These are phyloP conservation scores for Malurus leucopterus DNA, from an alignment of 2,797 vertebrate species.

Conservation along the genomic window DNA sequence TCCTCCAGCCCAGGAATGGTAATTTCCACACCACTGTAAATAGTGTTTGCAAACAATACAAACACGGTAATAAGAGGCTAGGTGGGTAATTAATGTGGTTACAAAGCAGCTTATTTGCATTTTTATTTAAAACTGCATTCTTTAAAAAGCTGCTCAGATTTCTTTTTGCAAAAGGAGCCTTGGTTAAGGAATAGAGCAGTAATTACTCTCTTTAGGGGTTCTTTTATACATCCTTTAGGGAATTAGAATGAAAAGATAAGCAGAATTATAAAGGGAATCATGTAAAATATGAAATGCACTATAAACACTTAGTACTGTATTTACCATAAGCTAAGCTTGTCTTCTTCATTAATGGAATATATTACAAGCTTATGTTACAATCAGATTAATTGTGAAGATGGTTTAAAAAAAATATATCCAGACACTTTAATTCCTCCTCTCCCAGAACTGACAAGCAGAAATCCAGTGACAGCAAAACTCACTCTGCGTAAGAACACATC, in stretches of 20 bases:
- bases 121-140: conserved; percentile 85
- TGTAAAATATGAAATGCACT: conserved; percentile 87
- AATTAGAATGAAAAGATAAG: conserved; percentile 92
- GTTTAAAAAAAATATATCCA: background rate
- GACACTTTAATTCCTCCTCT: conserved; percentile 31
- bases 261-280: conserved; percentile 98
- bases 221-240: conserved; percentile 88
- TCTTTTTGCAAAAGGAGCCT: conserved; percentile 83
- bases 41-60: conserved; percentile 93
- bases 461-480: conserved; percentile 33
- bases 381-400: conserved; percentile 64
- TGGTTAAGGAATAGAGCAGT: conserved; percentile 81
- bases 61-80: conserved; percentile 92
- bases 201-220: conserved; percentile 89
- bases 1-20: conserved; percentile 82
- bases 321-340: conserved; percentile 76
- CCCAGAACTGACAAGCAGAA: conserved; percentile 42
- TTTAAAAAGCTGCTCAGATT: conserved; percentile 85
- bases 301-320: conserved; percentile 84
- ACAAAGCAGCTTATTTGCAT: conserved; percentile 98
- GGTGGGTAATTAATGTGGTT: conserved; percentile 99
- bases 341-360: conserved; percentile 76
- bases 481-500: background rate
- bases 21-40: conserved; percentile 90
- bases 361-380: conserved; percentile 68